Percentiles rank a stretch among this genome's conserved stretches.
These are phyloP conservation scores for Scolanthus callimorphus DNA, from an alignment of 92 coral and sea anemone species.

Conservation along the genomic window DNA sequence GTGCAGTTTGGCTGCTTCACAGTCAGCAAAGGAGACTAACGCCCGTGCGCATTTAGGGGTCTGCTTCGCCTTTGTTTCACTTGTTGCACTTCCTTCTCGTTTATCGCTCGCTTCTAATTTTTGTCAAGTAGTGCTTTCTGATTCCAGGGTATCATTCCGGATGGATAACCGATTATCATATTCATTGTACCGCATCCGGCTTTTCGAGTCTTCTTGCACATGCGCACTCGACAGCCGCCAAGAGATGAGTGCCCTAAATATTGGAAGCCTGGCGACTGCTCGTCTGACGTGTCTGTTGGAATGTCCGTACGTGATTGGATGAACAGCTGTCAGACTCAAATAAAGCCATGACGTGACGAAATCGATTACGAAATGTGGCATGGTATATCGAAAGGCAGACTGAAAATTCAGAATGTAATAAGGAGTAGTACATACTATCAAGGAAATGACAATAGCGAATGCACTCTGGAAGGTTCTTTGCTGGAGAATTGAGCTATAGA, in stretches of 20 bases:
- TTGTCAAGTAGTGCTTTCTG: no score
- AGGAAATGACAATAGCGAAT: conserved; percentile 47
- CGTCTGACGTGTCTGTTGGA: conserved; percentile 80
- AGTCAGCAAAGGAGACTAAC: no score
- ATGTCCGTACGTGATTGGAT: conserved; percentile 84
- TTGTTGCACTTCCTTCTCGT: no score
- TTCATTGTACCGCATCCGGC: no score
- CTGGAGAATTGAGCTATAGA: conserved; percentile 60
- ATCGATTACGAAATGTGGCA: conserved; percentile 55
- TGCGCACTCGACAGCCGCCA: no score
- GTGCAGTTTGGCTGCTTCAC: no score
- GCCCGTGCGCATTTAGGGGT: no score
- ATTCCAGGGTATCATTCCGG: no score
- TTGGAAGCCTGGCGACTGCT: conserved; percentile 54
- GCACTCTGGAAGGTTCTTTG: conserved; percentile 84
- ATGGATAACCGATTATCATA: no score
- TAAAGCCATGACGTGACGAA: conserved; percentile 71
- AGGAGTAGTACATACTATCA: conserved; percentile 59
- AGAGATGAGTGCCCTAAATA: conserved; percentile 12
- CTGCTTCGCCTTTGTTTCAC: no score
- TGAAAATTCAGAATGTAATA: conserved; percentile 60
- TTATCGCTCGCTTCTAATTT: no score
- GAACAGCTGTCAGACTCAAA: conserved; percentile 66
- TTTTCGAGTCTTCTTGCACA: no score
- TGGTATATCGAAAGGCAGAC: conserved; percentile 46